Evolutionary conservation across 2,888 invertebrate genomes (phyloP).

Genomic region (Phortica magna): DNA sequence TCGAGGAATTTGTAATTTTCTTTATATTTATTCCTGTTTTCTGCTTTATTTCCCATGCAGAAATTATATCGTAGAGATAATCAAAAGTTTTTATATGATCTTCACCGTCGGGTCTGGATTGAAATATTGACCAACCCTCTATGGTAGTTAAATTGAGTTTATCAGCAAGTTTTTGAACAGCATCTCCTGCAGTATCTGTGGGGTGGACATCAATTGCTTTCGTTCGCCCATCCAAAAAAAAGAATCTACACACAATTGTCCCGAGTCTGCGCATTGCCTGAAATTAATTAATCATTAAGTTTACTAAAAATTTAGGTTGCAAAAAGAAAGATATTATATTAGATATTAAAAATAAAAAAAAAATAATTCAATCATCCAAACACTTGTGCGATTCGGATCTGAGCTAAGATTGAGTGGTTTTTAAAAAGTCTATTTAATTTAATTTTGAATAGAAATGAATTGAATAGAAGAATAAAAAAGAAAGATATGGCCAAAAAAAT

Average conservation of each 20-base stretch:
- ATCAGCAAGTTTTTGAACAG: conserved; percentile 92
- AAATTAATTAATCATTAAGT: conserved; percentile 25
- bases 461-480: no score
- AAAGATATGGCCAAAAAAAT: no score
- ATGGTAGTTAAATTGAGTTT: conserved; percentile 89
- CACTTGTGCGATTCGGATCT: no score
- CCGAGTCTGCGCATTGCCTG: conserved; percentile 93
- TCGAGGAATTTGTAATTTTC: conserved; percentile 83
- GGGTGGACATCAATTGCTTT: conserved; percentile 97
- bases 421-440: no score
- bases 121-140: conserved; percentile 97
- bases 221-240: conserved; percentile 95
- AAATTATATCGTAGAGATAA: conserved; percentile 95
- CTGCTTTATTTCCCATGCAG: conserved; percentile 92
- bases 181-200: conserved; percentile 94
- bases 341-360: no score
- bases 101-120: conserved; percentile 91
- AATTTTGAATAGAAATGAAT: no score
- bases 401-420: no score
- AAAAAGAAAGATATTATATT: no score
- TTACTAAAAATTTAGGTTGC: no score
- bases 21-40: conserved; percentile 80
- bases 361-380: no score
- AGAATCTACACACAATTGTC: conserved; percentile 95
- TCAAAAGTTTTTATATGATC: conserved; percentile 94